These are phyloP conservation scores for Hemiscyllium ocellatum DNA, from an alignment of 2,113 vertebrate species.

Conservation along the genomic window DNA sequence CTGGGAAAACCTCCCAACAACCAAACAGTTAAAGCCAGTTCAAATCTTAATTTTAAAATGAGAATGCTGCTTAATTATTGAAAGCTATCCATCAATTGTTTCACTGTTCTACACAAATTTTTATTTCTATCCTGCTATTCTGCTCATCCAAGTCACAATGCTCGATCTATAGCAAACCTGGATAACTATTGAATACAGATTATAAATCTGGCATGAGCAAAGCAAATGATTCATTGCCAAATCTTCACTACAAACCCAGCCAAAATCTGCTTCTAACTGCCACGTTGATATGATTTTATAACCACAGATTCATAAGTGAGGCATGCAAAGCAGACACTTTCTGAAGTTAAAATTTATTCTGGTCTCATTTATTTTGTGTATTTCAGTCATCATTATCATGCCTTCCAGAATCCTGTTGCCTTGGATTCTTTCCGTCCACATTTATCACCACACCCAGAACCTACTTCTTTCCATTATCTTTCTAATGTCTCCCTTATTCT, in stretches of 20 bases:
- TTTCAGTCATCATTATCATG: neutral
- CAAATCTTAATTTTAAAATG: neutral
- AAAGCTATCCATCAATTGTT: neutral
- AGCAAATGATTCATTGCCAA: constrained; percentile 11
- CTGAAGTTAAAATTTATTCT: neutral
- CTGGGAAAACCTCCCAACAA: neutral
- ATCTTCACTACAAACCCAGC: neutral
- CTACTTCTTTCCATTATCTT: neutral
- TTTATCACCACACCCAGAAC: neutral
- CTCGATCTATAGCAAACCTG: neutral
- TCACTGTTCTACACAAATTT: neutral
- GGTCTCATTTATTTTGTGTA: neutral
- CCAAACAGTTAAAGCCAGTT: neutral
- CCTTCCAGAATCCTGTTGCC: neutral
- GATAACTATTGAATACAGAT: neutral
- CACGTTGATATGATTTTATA: constrained; percentile 1
- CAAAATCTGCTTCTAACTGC: constrained; percentile 1
- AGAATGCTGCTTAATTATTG: neutral
- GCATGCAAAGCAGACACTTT: neutral
- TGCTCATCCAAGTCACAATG: neutral
- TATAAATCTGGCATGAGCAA: neutral
- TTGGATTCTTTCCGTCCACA: neutral
- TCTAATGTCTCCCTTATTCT: neutral
- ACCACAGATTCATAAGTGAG: neutral
- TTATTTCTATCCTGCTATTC: neutral